phyloP scores from a whole-genome alignment of 1,140 invertebrate genomes.

The Zaprionus davidi region DNA sequence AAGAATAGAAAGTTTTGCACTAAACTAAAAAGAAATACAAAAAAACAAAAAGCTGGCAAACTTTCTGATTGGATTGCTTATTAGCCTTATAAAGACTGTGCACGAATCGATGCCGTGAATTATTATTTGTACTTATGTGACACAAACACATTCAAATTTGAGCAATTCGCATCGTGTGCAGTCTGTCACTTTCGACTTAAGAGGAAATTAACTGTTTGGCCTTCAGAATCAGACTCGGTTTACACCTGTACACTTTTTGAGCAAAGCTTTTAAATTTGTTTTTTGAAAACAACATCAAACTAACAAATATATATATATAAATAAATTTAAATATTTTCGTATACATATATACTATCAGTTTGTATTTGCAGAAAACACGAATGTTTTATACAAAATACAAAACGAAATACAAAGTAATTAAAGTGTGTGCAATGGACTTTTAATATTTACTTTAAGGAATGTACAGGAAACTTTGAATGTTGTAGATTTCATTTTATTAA shows the following conservation, averaged over 20 bases:
- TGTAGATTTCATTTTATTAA: no score
- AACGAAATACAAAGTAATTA: constrained; percentile 23
- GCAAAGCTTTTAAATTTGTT: constrained; percentile 35
- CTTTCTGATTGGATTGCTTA: constrained; percentile 17
- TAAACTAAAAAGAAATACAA: neutral
- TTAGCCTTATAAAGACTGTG: constrained; percentile 15
- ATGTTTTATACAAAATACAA: constrained; percentile 25
- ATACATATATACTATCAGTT: constrained; percentile 20
- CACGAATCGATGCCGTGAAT: constrained; percentile 6
- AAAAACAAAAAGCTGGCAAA: constrained; percentile 13
- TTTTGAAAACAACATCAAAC: constrained; percentile 37
- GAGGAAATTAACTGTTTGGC: constrained; percentile 22
- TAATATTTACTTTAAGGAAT: neutral
- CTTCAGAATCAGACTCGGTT: constrained; percentile 31
- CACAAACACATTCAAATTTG: neutral
- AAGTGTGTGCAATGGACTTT: neutral
- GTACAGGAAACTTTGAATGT: no score
- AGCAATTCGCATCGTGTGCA: constrained; percentile 15
- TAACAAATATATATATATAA: constrained; percentile 30
- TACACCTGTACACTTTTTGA: constrained; percentile 23
- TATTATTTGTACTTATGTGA: constrained; percentile 18
- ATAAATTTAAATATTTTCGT: constrained; percentile 22
- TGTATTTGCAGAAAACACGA: constrained; percentile 16
- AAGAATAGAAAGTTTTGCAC: constrained; percentile 17
- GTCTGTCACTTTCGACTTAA: constrained; percentile 8